Evolutionary conservation across 2,888 invertebrate species (phyloP).

Genomic region (Chrysomela aeneicollis): DNA sequence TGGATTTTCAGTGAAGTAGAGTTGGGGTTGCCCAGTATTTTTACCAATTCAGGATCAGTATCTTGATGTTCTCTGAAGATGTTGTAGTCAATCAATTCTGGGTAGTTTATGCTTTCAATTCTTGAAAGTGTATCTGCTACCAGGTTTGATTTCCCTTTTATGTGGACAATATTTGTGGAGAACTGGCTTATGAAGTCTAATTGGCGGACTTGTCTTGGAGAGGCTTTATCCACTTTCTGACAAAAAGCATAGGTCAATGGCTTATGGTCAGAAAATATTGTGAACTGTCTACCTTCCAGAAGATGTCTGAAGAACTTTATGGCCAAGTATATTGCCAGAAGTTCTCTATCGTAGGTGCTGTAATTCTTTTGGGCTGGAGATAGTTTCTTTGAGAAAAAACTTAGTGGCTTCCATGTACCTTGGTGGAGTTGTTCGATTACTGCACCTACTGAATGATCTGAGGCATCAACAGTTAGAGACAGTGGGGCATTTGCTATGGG

Average conservation of each 20-base stretch:
- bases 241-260: slow-evolving; percentile 52
- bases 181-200: slow-evolving; percentile 51
- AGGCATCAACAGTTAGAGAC: neutral
- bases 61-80: neutral
- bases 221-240: slow-evolving; percentile 44
- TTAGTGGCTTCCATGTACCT: slow-evolving; percentile 29
- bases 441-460: slow-evolving; percentile 35
- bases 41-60: neutral
- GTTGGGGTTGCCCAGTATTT: neutral
- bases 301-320: slow-evolving; percentile 52
- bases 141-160: slow-evolving; percentile 51
- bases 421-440: slow-evolving; percentile 23
- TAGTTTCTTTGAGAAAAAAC: slow-evolving; percentile 30
- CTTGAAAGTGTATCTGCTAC: slow-evolving; percentile 53
- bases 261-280: slow-evolving; percentile 53
- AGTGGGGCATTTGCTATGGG: neutral
- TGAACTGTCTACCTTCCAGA: slow-evolving; percentile 54
- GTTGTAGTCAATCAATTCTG: neutral
- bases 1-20: neutral
- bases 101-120: slow-evolving; percentile 8
- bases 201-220: slow-evolving; percentile 54
- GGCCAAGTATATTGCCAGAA: slow-evolving; percentile 55
- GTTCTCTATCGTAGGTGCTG: slow-evolving; percentile 54
- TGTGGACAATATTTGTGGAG: slow-evolving; percentile 52
- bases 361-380: slow-evolving; percentile 46